Evolutionary conservation across 2,888 invertebrate species (phyloP), one percentile per base, ranked within the genome.

Genomic region (Ceraclea dissimilis): DNA sequence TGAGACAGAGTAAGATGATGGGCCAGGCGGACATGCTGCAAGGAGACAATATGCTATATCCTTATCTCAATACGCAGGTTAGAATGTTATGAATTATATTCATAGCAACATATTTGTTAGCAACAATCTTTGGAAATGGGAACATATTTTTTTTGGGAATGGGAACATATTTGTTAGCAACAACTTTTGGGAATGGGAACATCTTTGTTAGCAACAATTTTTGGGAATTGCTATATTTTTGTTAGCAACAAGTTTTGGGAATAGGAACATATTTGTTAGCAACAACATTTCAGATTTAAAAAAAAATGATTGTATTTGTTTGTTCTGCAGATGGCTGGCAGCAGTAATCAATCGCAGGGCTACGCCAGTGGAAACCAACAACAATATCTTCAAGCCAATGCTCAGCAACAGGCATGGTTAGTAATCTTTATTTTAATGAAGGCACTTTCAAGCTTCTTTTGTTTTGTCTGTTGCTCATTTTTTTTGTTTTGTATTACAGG

Each of bases 1-100:
- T 76, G 59, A 70, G 74, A 65, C 76, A 77, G 75, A 76, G 76
- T 64, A 76, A 77, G 63, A 74, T 78, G 70, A 74, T 76, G 58
- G 76, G 71, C 58, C 76, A 76, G 59, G 74, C 75, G 17, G 55
- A 58, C 33, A 49, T 58, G 52, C 19, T 52, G 44, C 49, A 52
- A 46, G 39, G 34, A 1, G 57, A 57, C 13, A 21, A 49, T 20
- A 19, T 57, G 19, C 44, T 57, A 20, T 57, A 53, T 43, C 52
- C 52, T 2, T 57, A 49, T 33, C 53, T 51, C 39, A 56, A 56
- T 22, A 49, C 52, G 1, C 55, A 59, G 52, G 58, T 58, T 10
- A 51, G 20, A 5, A 8, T 46, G n/a, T n/a, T 33, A 10, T 33
- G 33, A 10, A 8, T 33, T 33, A n/a, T n/a, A n/a, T n/a, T n/a